A percentile compares a stretch with the other conserved stretches of the same genome.
These are phyloP conservation scores for Macquaria ambigua DNA, from an alignment of 2,113 vertebrate genomes.

Conservation along the genomic window DNA sequence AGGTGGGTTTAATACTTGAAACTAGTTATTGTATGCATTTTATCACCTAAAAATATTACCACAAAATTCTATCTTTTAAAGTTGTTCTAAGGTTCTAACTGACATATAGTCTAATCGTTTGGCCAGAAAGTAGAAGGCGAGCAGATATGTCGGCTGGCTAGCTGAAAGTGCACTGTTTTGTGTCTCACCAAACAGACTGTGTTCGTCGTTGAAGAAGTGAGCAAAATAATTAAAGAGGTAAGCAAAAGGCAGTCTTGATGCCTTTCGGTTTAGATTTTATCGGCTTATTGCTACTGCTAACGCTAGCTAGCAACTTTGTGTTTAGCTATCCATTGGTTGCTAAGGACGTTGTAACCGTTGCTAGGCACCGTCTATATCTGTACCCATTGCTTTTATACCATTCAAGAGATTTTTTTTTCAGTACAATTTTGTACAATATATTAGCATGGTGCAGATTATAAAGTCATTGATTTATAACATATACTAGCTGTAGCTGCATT, in stretches of 20 bases:
- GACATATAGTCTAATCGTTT: not conserved
- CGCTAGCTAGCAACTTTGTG: not conserved
- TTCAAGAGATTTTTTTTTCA: too few species aligned
- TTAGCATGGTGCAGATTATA: too few species aligned
- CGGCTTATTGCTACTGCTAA: not conserved
- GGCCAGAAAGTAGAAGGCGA: not conserved
- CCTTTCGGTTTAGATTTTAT: not conserved
- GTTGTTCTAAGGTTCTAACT: not conserved
- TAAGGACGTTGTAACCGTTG: slow-evolving; percentile 56
- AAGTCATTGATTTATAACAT: not conserved
- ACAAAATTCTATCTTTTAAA: not conserved
- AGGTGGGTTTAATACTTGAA: slow-evolving; percentile 38
- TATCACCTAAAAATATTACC: too few species aligned
- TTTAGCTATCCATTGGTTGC: slow-evolving; percentile 52
- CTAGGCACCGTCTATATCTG: slow-evolving; percentile 23
- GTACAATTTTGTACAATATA: too few species aligned
- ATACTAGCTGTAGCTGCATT: not conserved
- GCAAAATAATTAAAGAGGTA: slow-evolving; percentile 95
- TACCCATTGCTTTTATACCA: not conserved
- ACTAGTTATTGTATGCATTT: not conserved
- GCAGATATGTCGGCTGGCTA: not conserved
- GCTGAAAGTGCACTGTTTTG: slow-evolving; percentile 11
- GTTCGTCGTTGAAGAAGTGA: slow-evolving; percentile 94
- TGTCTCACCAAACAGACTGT: slow-evolving; percentile 81
- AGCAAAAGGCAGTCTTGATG: not conserved